Conservation (phyloP, 2,888 invertebrate species). For the Idaea biselata region DNA sequence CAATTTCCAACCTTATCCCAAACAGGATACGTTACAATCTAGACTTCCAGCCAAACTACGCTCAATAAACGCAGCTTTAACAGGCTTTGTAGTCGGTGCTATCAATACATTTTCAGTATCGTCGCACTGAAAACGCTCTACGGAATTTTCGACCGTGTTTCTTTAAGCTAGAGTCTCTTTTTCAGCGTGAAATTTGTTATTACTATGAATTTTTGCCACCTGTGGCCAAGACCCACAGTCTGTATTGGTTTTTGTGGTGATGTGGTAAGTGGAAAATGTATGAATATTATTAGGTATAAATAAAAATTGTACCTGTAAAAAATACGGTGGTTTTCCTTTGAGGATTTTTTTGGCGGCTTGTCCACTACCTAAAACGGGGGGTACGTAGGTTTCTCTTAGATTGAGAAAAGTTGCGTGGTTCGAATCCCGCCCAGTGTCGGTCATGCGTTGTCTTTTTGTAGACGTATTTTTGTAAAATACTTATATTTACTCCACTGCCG, state of each 20-base stretch:
- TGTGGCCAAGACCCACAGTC: slow-evolving; percentile 1
- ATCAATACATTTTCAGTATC: background rate
- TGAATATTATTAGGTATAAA: background rate
- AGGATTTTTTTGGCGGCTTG: too few relatives aligned
- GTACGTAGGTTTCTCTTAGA: too few relatives aligned
- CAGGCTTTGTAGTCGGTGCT: slow-evolving; percentile 3
- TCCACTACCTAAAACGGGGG: too few relatives aligned
- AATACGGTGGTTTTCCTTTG: too few relatives aligned
- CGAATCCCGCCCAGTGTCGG: too few relatives aligned
- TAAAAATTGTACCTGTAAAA: background rate
- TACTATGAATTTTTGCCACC: background rate
- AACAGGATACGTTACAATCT: background rate
- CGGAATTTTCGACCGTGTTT: background rate
- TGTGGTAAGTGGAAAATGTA: background rate
- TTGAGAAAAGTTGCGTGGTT: too few relatives aligned
- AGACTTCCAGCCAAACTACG: background rate
- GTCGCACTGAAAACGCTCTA: background rate
- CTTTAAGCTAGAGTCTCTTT: background rate
- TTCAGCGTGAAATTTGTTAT: background rate
- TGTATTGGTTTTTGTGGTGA: background rate
- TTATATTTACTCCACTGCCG: too few relatives aligned
- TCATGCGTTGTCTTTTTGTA: too few relatives aligned
- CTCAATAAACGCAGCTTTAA: slow-evolving; percentile 6
- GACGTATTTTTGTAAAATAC: too few relatives aligned
- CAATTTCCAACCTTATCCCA: background rate